Base-by-base conservation (phyloP, 2,113 vertebrate genomes). In the Pungitius pungitius region DNA sequence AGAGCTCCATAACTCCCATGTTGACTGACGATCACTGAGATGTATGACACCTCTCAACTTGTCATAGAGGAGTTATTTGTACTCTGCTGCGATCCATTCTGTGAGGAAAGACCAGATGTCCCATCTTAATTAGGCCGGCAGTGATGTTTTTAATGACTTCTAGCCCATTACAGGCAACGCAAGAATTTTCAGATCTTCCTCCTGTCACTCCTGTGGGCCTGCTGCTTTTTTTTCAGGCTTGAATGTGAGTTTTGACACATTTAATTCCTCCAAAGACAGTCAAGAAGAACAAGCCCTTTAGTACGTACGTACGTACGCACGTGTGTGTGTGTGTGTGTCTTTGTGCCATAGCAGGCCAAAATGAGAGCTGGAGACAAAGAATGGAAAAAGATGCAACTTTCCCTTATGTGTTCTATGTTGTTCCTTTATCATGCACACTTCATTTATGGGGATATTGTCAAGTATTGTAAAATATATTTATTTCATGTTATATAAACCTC, bases 91-190 rank as follows among this genome's bases (percentile, higher is more conserved):
- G 73, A 91, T 92, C 89, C 91, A 82, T 92, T 92, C 92, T 88
- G 90, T 90, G 92, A 92, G 90, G 85, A 91, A 90, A 90, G 93
- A 94, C 91, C 94, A 94, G 93, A 96, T 95, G 95, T 95, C 94
- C 93, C 93, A 88, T 95, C 95, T 96, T 97, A 97, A 97, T 97
- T 96, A 97, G 95, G 95, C 89, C 94, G 90, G 94, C 95, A 91
- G 90, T 93, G 91, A 93, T 93, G 92, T 93, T 94, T 93, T 94
- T 93, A 93, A 94, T 93, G 92, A 93, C 93, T 94, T 93, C 90
- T 91, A 92, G 89, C 87, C 89, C 92, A 92, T 92, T 93, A 91
- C 91, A 87, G 85, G 86, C 87, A 82, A 90, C 83, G 78, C 81
- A 79, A 81, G 88, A 85, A 76, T 87, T 84, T 90, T 90, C 83